A percentile compares a stretch with the other conserved stretches of the same genome.
These are phyloP conservation scores for Phragmatobia fuliginosa DNA, from an alignment of 2,888 invertebrate genomes.

Conservation along the genomic window DNA sequence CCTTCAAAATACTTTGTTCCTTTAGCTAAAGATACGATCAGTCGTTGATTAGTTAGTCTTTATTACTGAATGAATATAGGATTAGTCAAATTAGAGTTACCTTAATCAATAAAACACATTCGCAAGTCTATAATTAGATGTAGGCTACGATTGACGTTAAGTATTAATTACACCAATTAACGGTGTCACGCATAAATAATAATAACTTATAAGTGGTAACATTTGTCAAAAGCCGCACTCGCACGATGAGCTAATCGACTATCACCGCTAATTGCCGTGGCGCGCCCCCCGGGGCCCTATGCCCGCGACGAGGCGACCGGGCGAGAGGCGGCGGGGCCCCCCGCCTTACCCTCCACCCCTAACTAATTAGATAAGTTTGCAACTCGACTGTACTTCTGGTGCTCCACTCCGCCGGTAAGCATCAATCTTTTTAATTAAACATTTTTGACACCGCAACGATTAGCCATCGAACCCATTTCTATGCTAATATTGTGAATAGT, in stretches of 20 bases:
- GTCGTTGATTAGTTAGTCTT: too few species aligned
- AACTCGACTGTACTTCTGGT: slow-evolving; percentile 85
- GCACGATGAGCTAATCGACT: slow-evolving; percentile 86
- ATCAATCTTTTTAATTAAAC: slow-evolving; percentile 87
- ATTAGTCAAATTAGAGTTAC: too few species aligned
- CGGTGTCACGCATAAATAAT: slow-evolving; percentile 75
- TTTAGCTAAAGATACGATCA: not conserved
- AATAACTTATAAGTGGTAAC: slow-evolving; percentile 81
- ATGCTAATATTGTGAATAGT: slow-evolving; percentile 76
- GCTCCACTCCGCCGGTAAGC: slow-evolving; percentile 81
- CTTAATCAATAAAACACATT: slow-evolving; percentile 20
- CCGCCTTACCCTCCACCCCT: slow-evolving; percentile 59
- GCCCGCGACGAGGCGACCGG: slow-evolving; percentile 30
- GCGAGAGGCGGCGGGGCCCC: slow-evolving; percentile 27
- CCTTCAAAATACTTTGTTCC: not conserved
- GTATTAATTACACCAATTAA: slow-evolving; percentile 74
- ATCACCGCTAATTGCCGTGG: slow-evolving; percentile 85
- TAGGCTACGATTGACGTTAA: slow-evolving; percentile 37
- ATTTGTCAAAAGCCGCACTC: slow-evolving; percentile 86
- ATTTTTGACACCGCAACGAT: slow-evolving; percentile 85
- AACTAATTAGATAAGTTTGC: slow-evolving; percentile 87
- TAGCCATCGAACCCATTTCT: slow-evolving; percentile 81
- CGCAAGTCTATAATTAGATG: slow-evolving; percentile 17
- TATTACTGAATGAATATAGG: not conserved
- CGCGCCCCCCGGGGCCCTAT: slow-evolving; percentile 47